Conservation (phyloP, 2,888 invertebrate species). For the Standfussiana lucernea region DNA sequence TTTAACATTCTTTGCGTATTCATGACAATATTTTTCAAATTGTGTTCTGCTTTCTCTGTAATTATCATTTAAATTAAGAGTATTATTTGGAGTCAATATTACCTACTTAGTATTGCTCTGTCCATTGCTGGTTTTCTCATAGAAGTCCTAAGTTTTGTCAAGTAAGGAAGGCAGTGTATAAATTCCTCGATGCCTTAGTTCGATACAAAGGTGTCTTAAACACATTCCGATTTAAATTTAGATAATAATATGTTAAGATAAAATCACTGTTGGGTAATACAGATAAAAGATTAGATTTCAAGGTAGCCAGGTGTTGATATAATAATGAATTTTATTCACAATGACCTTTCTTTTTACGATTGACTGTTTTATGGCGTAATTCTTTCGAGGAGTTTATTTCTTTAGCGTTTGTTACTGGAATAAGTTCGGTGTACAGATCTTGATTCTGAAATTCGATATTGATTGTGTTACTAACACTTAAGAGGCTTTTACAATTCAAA, state of each 20-base stretch:
- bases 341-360: slow-evolving; percentile 64
- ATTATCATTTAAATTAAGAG: slow-evolving; percentile 66
- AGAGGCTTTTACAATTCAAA: background rate
- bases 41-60: slow-evolving; percentile 60
- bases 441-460: slow-evolving; percentile 60
- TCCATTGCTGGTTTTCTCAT: slow-evolving; percentile 27
- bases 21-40: slow-evolving; percentile 45
- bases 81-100: slow-evolving; percentile 45
- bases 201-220: slow-evolving; percentile 68
- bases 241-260: slow-evolving; percentile 69
- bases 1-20: slow-evolving; percentile 47
- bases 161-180: slow-evolving; percentile 28
- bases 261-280: slow-evolving; percentile 59
- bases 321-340: slow-evolving; percentile 70
- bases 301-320: slow-evolving; percentile 70
- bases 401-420: slow-evolving; percentile 6
- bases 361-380: slow-evolving; percentile 71
- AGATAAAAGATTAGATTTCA: slow-evolving; percentile 72
- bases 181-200: slow-evolving; percentile 57
- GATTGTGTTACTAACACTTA: slow-evolving; percentile 22
- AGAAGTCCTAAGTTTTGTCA: accelerated
- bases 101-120: slow-evolving; percentile 18
- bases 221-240: slow-evolving; percentile 71
- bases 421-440: slow-evolving; percentile 37
- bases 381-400: slow-evolving; percentile 70